Evolutionary conservation across 2,113 vertebrate species (phyloP), one percentile per base, ranked within the genome.

Genomic region (Dermatemys mawii): DNA sequence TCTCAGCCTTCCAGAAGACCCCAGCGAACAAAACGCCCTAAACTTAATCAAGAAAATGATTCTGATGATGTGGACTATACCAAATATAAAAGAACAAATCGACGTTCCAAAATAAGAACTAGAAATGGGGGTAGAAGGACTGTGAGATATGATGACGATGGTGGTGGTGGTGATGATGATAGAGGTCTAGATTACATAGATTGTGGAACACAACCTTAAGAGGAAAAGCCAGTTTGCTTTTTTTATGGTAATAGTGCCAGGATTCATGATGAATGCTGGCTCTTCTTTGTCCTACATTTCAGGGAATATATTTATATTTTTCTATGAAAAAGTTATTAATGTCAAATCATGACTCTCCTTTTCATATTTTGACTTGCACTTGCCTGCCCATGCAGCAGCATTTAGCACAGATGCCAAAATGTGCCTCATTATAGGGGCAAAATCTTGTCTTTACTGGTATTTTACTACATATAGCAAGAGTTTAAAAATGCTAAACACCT

Each of bases 281-380:
- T 95, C 75, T 95, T 97, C 96, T 95, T 95, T 94, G 97, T 97
- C 97, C 95, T 97, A 87, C 95, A 98, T 98, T 98, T 98, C 98
- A 98, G 98, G 98, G 98, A 98, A 97, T 98, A 98, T 98, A 97
- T 98, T 97, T 98, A 97, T 98, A 98, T 98, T 98, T 98, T 98
- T 98, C 98, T 98, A 98, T 96, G 98, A 98, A 98, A 98, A 97
- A 98, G 97, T 89, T 97, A 97, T 97, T 97, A 97, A 98, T 98
- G 97, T 98, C 95, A 95, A 94, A 95, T 82, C 86, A 96, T 96
- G 95, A 95, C 89, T 95, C 96, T 96, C 70, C 95, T 97, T 97
- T 97, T 96, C 93, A 94, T 97, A 97, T 97, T 97, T 97, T 96
- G 97, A 97, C 95, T 98, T 98, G 97, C 97, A 97, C 97, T 98